Base-by-base conservation (phyloP, 2,113 vertebrate genomes). In the Pseudolaguvia tuberculata region DNA sequence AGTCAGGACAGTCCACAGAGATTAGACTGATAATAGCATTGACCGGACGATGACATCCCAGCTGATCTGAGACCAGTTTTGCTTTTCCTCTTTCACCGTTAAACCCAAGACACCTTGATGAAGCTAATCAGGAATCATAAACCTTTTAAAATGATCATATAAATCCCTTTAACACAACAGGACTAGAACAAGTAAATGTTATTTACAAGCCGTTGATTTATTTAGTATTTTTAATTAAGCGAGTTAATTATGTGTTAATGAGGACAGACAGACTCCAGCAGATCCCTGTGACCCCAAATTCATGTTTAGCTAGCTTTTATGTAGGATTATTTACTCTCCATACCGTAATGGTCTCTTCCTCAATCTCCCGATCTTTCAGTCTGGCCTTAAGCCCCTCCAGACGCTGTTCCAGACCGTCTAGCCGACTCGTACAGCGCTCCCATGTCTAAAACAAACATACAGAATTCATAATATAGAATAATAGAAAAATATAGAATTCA, bases 261-360 rank as follows among this genome's bases (percentile, higher is more conserved):
- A n/a, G n/a, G n/a, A n/a, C n/a, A n/a, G n/a, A 35, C 6, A 35
- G 31, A 6, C 31, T 35, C 31, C 31, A 35, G 31, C 31, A 35
- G 6, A 35, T 6, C 31, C 31, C 31, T 6, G n/a, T n/a, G n/a
- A n/a, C n/a, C n/a, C n/a, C n/a, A n/a, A n/a, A 10, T 3, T 29
- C 27, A 29, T 2, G 31, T 21, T 31, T 13, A 20, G 13, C 12
- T 2, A 1, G 6, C 10, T 13, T n/a, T 35, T 6, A 35, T 35
- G 6, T 35, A 35, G 3, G 3, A 4, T 35, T 35, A 35, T 42
- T 42, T 42, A 42, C 39, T 42, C 39, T 9, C 5, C 4, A 42
- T 90, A 98, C 95, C 96, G 94, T 91, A 27, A 83, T 69, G 57
- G 87, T 89, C n/a, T 86, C 77, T 29, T 77, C 89, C 70, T 89